These are phyloP conservation scores for Astropecten irregularis DNA, from an alignment of 53 echinoderm and acorn worm genomes.

Conservation along the genomic window DNA sequence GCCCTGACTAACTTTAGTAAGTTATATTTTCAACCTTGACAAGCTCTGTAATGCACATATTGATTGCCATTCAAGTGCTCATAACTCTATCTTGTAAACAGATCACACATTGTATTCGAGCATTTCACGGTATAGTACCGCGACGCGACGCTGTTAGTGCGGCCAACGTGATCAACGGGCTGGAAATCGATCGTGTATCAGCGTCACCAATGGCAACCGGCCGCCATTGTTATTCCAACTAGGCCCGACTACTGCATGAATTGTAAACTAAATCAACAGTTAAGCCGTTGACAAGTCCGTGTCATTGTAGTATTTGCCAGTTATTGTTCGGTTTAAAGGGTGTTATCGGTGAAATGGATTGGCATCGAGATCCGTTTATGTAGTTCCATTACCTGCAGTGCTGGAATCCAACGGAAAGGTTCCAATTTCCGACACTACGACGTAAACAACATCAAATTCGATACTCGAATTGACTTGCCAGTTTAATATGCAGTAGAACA, in stretches of 20 bases:
- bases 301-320: neutral
- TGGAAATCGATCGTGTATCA: slow-evolving; percentile 7
- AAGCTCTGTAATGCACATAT: slow-evolving; percentile 2
- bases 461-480: no score
- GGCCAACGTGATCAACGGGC: no score
- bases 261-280: slow-evolving; percentile 42
- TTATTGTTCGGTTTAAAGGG: slow-evolving; percentile 7
- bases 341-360: no score
- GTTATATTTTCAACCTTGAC: neutral
- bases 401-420: no score
- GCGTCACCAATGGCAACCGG: slow-evolving; percentile 37
- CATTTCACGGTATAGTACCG: no score
- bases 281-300: slow-evolving; percentile 11
- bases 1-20: no score
- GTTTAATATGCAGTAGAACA: no score
- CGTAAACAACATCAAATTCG: no score
- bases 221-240: slow-evolving; percentile 40
- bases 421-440: no score
- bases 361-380: no score
- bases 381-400: no score
- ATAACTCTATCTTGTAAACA: slow-evolving; percentile 2
- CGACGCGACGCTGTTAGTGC: no score
- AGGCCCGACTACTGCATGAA: neutral
- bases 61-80: neutral
- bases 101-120: neutral